phyloP scores from a whole-genome alignment of 2,797 vertebrate species.

The Distichodus sexfasciatus region DNA sequence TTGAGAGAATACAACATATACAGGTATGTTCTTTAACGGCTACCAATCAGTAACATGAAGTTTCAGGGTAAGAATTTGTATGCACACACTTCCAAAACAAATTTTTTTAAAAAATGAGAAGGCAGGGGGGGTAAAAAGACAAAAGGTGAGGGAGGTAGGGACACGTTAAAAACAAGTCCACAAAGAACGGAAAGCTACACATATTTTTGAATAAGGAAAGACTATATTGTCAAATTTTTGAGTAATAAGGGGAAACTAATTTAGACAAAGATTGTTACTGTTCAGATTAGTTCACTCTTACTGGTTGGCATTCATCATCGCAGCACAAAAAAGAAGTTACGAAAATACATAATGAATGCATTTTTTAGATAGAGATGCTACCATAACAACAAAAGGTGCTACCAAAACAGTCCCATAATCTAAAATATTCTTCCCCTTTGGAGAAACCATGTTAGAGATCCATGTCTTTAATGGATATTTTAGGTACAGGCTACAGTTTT shows the following conservation, averaged over 20 bases:
- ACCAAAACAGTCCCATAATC: constrained; percentile 57
- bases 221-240: constrained; percentile 63
- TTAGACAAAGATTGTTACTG: constrained; percentile 61
- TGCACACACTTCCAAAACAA: too few relatives aligned
- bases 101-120: too few relatives aligned
- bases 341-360: constrained; percentile 53
- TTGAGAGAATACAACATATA: constrained; percentile 47
- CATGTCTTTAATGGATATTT: constrained; percentile 55
- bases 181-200: constrained; percentile 62
- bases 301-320: constrained; percentile 59
- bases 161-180: constrained; percentile 57
- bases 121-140: too few relatives aligned
- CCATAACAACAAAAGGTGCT: constrained; percentile 61
- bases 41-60: constrained; percentile 50
- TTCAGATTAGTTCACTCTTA: constrained; percentile 64
- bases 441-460: constrained; percentile 53
- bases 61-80: constrained; percentile 52
- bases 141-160: background rate
- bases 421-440: constrained; percentile 61
- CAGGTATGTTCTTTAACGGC: constrained; percentile 30
- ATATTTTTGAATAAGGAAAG: constrained; percentile 62
- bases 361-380: constrained; percentile 63
- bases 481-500: constrained; percentile 62
- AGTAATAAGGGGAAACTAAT: constrained; percentile 62
- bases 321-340: constrained; percentile 63